phyloP scores from a whole-genome alignment of 2,797 vertebrate genomes.

The Sylvilagus floridanus region DNA sequence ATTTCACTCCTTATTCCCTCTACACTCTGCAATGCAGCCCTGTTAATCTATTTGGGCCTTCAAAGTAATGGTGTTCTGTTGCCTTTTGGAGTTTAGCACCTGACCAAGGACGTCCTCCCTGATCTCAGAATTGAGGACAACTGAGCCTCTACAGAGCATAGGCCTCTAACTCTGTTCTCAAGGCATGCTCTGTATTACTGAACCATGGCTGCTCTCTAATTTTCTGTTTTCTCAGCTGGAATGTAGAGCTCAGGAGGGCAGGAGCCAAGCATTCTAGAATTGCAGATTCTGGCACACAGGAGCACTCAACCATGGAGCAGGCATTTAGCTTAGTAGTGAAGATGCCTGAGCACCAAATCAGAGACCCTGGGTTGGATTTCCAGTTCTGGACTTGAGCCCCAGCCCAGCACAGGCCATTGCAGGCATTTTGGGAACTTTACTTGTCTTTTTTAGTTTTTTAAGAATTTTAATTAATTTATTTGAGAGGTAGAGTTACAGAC shows the following conservation, averaged over 20 bases:
- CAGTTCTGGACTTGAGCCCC: too few relatives aligned
- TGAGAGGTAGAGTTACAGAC: too few relatives aligned
- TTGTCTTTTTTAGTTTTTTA: too few relatives aligned
- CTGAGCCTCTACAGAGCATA: not conserved
- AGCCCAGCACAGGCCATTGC: too few relatives aligned
- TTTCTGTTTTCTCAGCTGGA: not conserved
- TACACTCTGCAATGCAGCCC: not conserved
- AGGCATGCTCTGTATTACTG: not conserved
- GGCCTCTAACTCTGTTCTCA: not conserved
- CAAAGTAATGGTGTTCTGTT: not conserved
- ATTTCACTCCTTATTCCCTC: not conserved
- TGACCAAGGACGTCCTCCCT: not conserved
- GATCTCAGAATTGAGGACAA: not conserved
- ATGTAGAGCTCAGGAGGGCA: not conserved
- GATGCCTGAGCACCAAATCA: too few relatives aligned
- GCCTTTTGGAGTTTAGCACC: not conserved
- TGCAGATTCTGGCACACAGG: not conserved
- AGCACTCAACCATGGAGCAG: not conserved
- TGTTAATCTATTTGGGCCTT: not conserved
- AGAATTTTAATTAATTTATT: too few relatives aligned
- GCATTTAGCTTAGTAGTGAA: too few relatives aligned
- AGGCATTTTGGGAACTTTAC: too few relatives aligned
- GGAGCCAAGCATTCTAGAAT: not conserved
- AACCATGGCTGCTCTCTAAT: not conserved
- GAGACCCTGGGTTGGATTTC: too few relatives aligned